Evolutionary conservation across 2,797 vertebrate species (phyloP).

Genomic region (Gadopsis marmoratus): DNA sequence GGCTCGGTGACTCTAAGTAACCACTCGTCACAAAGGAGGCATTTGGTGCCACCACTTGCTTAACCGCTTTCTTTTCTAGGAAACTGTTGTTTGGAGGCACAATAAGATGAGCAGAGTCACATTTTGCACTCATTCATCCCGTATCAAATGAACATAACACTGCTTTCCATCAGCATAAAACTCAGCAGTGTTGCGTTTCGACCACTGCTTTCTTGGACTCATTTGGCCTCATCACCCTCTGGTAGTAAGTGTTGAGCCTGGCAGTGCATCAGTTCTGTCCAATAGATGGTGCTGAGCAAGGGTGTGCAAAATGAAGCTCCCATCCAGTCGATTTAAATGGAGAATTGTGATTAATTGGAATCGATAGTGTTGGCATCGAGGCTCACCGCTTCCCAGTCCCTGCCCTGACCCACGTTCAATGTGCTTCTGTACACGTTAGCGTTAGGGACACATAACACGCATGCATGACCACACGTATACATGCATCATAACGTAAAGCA

Average conservation of each 20-base stretch:
- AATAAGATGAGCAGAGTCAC: background rate
- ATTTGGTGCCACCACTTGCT: constrained; percentile 9
- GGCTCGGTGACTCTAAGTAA: constrained; percentile 41
- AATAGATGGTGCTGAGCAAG: constrained; percentile 66
- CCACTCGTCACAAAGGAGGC: constrained; percentile 16
- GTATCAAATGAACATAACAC: constrained; percentile 30
- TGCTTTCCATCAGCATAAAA: constrained; percentile 15
- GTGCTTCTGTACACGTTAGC: constrained; percentile 30
- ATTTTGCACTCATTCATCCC: constrained; percentile 7
- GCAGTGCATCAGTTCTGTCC: constrained; percentile 41
- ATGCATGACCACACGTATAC: background rate
- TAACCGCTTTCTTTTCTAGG: constrained; percentile 12
- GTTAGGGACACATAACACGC: constrained; percentile 6
- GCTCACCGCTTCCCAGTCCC: constrained; percentile 50
- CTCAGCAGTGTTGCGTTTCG: constrained; percentile 19
- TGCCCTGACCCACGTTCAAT: constrained; percentile 38
- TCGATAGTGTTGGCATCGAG: constrained; percentile 60
- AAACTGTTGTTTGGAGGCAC: constrained; percentile 12
- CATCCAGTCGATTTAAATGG: constrained; percentile 66
- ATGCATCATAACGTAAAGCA: constrained; percentile 13
- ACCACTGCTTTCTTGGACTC: constrained; percentile 40
- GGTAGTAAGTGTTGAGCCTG: constrained; percentile 62
- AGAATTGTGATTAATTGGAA: constrained; percentile 82
- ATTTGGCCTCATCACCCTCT: constrained; percentile 41
- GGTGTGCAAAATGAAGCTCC: constrained; percentile 73